Base-by-base conservation (phyloP, 2,797 vertebrate genomes). In the Bovichtus variegatus region DNA sequence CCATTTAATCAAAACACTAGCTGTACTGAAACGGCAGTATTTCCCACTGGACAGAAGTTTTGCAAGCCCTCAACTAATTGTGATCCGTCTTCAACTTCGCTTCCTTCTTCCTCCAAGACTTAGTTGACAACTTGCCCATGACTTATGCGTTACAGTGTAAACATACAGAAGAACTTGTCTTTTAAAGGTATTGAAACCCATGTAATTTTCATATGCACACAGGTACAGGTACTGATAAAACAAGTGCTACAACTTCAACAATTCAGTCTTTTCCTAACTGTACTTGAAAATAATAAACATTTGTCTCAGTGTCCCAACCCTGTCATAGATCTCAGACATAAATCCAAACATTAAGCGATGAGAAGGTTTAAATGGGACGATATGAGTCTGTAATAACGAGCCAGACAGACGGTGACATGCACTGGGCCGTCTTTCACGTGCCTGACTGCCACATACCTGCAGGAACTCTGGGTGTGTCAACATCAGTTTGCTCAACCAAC, bases 401-500 rank as follows among this genome's bases (percentile, higher is more conserved):
- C 4, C n/a, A 57, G 65, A 68, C 71, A 74, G 71, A 87, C 40
- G 40, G 63, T 8, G 73, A 75, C 83, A 80, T 50, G 76, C 53
- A 80, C 43, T 31, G 55, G 68, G 61, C 51, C 73, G 71, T 83
- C 76, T 78, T 74, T 83, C 55, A 78, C 49, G 75, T 80, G 53
- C 16, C 55, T 57, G 78, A 76, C 83, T 90, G 83, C 70, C 80
- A 89, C 81, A 90, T 83, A 85, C 74, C 87, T 84, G 83, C 82
- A 7, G 74, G 92, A 94, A 91, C 87, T 89, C 86, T 85, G 87
- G 92, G 91, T 87, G 91, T 94, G 92, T 91, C 93, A 81, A 82
- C 70, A 85, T 79, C 57, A 85, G 87, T 92, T 92, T 92, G 87
- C 84, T 89, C 83, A 92, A 85, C 81, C 79, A 89, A 89, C 89